Evolutionary conservation across 30 jellyfish, hydroid and myxozoan species (phyloP).

Genomic region (Calvadosia cruxmelitensis): DNA sequence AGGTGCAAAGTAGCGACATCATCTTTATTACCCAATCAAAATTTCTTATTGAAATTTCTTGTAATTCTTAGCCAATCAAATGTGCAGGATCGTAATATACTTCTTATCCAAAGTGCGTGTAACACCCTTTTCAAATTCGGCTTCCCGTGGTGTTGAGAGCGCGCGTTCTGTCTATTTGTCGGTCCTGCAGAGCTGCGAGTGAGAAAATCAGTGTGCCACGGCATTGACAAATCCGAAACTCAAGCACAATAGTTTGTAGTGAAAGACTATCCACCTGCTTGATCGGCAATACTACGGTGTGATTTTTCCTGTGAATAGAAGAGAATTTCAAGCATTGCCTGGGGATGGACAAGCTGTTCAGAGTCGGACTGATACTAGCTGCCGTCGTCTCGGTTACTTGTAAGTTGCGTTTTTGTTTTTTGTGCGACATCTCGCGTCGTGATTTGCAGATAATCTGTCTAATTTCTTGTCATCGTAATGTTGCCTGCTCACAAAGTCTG

Average conservation of each 20-base stretch:
- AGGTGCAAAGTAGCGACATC: background rate
- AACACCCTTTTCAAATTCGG: background rate
- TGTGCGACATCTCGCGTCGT: no score
- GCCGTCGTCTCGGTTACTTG: background rate
- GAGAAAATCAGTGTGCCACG: background rate
- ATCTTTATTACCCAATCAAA: background rate
- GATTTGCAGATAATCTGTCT: no score
- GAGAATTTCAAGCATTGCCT: no score
- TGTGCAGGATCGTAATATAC: background rate
- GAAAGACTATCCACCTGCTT: no score
- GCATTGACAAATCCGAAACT: background rate
- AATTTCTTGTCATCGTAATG: no score
- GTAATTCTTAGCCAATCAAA: background rate
- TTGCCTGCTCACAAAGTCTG: no score
- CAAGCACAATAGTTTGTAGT: no score
- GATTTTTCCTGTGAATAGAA: no score
- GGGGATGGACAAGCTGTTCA: background rate
- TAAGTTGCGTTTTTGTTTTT: no score
- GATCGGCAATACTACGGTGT: no score
- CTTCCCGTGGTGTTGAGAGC: background rate
- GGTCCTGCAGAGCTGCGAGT: background rate
- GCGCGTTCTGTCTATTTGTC: conserved; percentile 1
- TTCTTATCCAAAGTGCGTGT: background rate
- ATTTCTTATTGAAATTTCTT: background rate
- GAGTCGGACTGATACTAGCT: background rate